Percentiles rank a stretch among this genome's conserved stretches.
phyloP scores from a whole-genome alignment of 2,888 invertebrate genomes.

The Thereva unica region DNA sequence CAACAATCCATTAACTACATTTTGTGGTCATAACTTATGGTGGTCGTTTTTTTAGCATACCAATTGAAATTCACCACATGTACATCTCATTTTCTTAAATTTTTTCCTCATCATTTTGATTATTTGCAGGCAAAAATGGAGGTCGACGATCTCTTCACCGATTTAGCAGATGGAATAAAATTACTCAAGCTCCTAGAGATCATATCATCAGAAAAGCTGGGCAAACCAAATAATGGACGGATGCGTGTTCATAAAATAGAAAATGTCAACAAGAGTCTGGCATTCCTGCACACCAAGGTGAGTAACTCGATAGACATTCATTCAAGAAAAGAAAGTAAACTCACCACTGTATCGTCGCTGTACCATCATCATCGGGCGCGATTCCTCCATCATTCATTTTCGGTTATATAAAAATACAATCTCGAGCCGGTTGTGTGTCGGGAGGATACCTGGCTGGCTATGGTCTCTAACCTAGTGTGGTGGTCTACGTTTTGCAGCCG shows the following conservation, averaged over 20 bases:
- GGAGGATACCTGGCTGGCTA: too few relatives aligned
- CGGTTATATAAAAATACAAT: too few relatives aligned
- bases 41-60: too few relatives aligned
- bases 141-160: conserved; percentile 95
- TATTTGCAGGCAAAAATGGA: conserved; percentile 92
- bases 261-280: conserved; percentile 96
- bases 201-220: conserved; percentile 96
- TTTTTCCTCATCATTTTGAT: conserved; percentile 34
- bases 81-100: background rate
- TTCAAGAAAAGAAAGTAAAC: conserved; percentile 32
- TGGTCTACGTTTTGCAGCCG: too few relatives aligned
- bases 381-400: too few relatives aligned
- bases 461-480: too few relatives aligned
- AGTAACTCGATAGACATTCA: conserved; percentile 43
- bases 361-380: too few relatives aligned
- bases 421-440: too few relatives aligned
- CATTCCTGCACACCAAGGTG: conserved; percentile 93
- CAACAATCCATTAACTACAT: conserved; percentile 25
- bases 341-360: conserved; percentile 21
- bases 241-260: conserved; percentile 99
- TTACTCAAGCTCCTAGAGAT: conserved; percentile 93
- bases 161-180: conserved; percentile 93
- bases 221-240: conserved; percentile 92
- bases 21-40: too few relatives aligned
- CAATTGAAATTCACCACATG: background rate